These are phyloP conservation scores for Lycocerus yunnanus DNA, from an alignment of 2,888 invertebrate species.

Conservation along the genomic window DNA sequence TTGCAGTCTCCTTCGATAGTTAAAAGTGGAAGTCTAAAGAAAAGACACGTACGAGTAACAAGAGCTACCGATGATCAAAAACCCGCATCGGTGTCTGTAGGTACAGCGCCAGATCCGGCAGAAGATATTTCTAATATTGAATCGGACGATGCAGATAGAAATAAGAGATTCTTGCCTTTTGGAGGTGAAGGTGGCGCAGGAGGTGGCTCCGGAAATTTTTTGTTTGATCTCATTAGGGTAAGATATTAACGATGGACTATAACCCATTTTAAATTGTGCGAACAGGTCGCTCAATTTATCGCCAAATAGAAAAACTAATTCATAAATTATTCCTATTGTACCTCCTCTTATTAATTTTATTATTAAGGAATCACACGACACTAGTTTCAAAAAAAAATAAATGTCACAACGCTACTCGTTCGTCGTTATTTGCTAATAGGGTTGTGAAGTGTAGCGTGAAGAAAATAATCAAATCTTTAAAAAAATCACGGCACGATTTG, in stretches of 20 bases:
- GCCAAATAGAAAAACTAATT: neutral
- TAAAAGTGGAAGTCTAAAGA: conserved; percentile 42
- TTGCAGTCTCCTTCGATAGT: conserved; percentile 21
- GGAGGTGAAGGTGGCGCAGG: conserved; percentile 56
- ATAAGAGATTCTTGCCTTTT: conserved; percentile 79
- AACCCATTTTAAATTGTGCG: neutral
- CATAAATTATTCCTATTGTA: neutral
- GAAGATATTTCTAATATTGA: conserved; percentile 75
- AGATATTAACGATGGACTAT: conserved; percentile 53
- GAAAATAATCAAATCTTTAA: too few species aligned
- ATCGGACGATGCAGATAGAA: conserved; percentile 76
- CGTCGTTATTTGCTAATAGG: too few species aligned
- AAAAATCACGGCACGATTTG: too few species aligned
- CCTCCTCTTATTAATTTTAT: neutral
- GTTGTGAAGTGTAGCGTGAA: too few species aligned
- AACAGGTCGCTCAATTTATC: neutral
- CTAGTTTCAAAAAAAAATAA: too few species aligned
- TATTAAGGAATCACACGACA: too few species aligned
- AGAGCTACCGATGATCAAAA: conserved; percentile 43
- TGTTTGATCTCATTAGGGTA: conserved; percentile 88
- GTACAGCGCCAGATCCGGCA: conserved; percentile 68
- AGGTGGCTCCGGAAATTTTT: conserved; percentile 71
- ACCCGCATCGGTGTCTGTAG: conserved; percentile 60
- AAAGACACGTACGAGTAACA: conserved; percentile 47
- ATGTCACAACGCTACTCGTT: too few species aligned